Conservation (phyloP, 1,140 invertebrate genomes). For the Hycleus phaleratus region DNA sequence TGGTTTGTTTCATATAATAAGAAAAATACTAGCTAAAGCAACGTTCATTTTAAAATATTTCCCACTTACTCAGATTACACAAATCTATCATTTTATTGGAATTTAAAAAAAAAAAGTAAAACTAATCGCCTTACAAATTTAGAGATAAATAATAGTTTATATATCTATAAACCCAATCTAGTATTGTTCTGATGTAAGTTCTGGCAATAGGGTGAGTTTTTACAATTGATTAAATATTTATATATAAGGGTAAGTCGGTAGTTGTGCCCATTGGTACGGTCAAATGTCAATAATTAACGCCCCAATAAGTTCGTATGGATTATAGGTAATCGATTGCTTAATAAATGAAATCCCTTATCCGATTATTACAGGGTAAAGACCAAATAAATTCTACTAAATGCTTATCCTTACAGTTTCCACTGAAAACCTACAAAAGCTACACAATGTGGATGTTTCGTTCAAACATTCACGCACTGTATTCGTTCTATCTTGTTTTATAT, state of each 20-base stretch:
- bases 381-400: constrained; percentile 24
- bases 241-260: constrained; percentile 6
- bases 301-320: constrained; percentile 22
- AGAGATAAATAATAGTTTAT: too few species aligned
- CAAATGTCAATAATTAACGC: constrained; percentile 27
- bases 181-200: too few species aligned
- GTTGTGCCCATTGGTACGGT: constrained; percentile 7
- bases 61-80: too few species aligned
- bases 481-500: background rate
- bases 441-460: constrained; percentile 7
- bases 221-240: constrained; percentile 13
- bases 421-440: constrained; percentile 20
- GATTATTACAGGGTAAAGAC: constrained; percentile 29
- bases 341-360: constrained; percentile 33
- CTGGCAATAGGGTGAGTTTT: background rate
- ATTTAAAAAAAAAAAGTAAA: too few species aligned
- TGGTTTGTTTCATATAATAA: constrained; percentile 5
- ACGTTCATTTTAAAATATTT: too few species aligned
- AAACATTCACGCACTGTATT: constrained; percentile 5
- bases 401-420: constrained; percentile 18
- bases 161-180: too few species aligned
- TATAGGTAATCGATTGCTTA: constrained; percentile 30
- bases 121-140: too few species aligned
- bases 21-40: too few species aligned
- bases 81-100: too few species aligned